Base-by-base conservation (phyloP, 2,888 invertebrate genomes). In the Leptarthrus brevirostris region DNA sequence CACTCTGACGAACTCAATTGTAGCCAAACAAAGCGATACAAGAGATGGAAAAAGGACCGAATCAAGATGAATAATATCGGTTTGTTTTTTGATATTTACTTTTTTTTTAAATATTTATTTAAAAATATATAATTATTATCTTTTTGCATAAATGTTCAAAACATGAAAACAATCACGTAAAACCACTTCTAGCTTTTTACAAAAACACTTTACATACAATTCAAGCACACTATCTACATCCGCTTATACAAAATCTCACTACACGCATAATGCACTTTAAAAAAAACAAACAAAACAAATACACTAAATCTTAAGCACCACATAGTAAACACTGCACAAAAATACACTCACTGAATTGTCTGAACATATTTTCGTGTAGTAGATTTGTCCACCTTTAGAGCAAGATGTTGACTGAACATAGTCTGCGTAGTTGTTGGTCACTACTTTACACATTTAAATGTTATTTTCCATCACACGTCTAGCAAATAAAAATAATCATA, bases 1-100 rank as follows among this genome's bases (percentile, higher is more conserved):
- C 88, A 88, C 12, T 90, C 90, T 77, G 92, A 92, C 78, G 92
- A 92, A 80, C 83, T 85, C 14, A 86, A 86, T 79, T 91, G 91
- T 70, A 82, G 81, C 18, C 79, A 72, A 73, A 22, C 71, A 54
- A 54, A 74, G 66, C 44, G 77, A 72, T 80, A 80, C 69, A 84
- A 83, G 77, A 80, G 83, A 72, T 83, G 83, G 84, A 84, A 83
- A 78, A 83, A 83, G 80, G 79, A 80, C 66, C 77, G 75, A 44
- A 52, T 69, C 69, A 72, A 73, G 76, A 76, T 75, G 73, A 78
- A 78, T 75, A 73, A 76, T 72, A 76, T 77, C 81, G 85, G 85
- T 85, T 85, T 81, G 85, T 85, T 82, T 79, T n/a, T 54, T 74
- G 30, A 73, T 56, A 74, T 53, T 47, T 61, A 74, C 72, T 74